Conservation (phyloP, 1,140 invertebrate genomes). For the Zaprionus inermis region DNA sequence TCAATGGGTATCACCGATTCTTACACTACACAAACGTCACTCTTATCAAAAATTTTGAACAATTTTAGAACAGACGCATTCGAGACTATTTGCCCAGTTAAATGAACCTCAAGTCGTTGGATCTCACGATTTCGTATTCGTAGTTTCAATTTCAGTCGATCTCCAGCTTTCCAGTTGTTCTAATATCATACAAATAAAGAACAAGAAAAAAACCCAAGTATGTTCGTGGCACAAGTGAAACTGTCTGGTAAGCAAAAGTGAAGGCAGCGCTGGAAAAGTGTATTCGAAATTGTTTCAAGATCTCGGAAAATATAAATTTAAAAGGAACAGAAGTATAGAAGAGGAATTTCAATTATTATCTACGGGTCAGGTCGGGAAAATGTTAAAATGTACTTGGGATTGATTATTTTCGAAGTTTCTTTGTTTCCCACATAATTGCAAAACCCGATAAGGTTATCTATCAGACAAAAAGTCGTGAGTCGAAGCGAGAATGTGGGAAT, state of each 20-base stretch:
- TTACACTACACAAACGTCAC: not conserved
- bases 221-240: not conserved
- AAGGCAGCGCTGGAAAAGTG: too few species aligned
- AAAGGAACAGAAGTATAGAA: too few species aligned
- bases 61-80: slow-evolving; percentile 4
- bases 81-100: slow-evolving; percentile 10
- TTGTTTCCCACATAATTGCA: not conserved
- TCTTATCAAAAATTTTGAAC: not conserved
- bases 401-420: not conserved
- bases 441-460: slow-evolving; percentile 4
- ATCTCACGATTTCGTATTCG: not conserved
- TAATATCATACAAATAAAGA: not conserved
- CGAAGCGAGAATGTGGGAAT: not conserved
- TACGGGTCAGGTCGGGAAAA: not conserved
- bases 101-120: slow-evolving; percentile 1
- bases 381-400: not conserved
- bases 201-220: not conserved
- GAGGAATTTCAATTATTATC: not conserved
- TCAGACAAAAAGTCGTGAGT: not conserved
- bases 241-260: slow-evolving; percentile 2
- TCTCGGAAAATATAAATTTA: not conserved
- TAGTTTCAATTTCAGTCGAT: not conserved
- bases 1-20: slow-evolving; percentile 1
- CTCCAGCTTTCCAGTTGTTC: not conserved
- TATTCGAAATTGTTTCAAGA: too few species aligned